Evolutionary conservation across 2,113 vertebrate species (phyloP).

Genomic region (Ornithorhynchus anatinus): DNA sequence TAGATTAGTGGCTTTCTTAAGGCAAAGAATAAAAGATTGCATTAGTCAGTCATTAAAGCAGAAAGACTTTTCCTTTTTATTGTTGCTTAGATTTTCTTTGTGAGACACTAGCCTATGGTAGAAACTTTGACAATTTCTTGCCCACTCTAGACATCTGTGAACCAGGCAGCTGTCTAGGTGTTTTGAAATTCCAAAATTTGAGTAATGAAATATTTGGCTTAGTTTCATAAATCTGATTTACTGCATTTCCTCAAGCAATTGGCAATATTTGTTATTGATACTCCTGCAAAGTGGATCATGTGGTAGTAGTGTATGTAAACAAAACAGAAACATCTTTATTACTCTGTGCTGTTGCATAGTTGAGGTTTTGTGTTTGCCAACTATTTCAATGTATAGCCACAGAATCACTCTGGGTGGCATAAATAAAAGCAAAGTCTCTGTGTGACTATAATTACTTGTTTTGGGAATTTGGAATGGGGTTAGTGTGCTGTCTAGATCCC

Average conservation of each 20-base stretch:
- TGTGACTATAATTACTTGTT: slow-evolving; percentile 57
- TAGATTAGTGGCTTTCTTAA: too few species aligned
- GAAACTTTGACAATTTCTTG: too few species aligned
- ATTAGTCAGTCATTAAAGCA: too few species aligned
- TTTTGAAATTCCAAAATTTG: too few species aligned
- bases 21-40: too few species aligned
- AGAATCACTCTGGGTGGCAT: slow-evolving; percentile 61
- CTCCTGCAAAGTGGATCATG: slow-evolving; percentile 34
- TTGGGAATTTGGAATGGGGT: slow-evolving; percentile 13
- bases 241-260: slow-evolving; percentile 45
- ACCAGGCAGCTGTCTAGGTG: too few species aligned
- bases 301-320: slow-evolving; percentile 62
- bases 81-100: too few species aligned
- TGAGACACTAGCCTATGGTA: too few species aligned
- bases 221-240: slow-evolving; percentile 43
- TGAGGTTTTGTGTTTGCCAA: slow-evolving; percentile 64
- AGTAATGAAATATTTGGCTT: slow-evolving; percentile 40
- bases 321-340: slow-evolving; percentile 62
- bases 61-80: too few species aligned
- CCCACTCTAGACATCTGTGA: too few species aligned
- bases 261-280: slow-evolving; percentile 49
- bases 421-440: slow-evolving; percentile 60
- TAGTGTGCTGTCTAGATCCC: slow-evolving; percentile 17
- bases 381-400: slow-evolving; percentile 62
- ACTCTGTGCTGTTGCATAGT: slow-evolving; percentile 57